These are phyloP conservation scores for Zoroaster sp. DNA, from an alignment of 53 echinoderm and acorn worm genomes.

Conservation along the genomic window DNA sequence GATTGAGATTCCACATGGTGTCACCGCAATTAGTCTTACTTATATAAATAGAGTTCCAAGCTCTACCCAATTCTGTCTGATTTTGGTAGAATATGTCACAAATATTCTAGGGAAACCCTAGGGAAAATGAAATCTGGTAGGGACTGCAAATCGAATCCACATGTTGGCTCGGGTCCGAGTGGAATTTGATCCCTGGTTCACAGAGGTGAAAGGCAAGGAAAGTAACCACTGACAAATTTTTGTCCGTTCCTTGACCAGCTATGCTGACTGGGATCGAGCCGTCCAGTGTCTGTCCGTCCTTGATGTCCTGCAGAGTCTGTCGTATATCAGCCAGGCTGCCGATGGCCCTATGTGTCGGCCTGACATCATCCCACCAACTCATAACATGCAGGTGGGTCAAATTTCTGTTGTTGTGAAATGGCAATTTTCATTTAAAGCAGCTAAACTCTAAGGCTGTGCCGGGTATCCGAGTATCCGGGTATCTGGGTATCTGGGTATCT, in stretches of 20 bases:
- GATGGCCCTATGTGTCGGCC: constrained; percentile 89
- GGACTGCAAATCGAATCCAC: neutral
- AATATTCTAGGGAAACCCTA: neutral
- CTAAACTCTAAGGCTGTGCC: no score
- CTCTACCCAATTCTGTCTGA: no score
- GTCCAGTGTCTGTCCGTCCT: constrained; percentile 91
- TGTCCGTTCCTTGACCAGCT: constrained; percentile 62
- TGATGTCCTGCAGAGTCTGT: constrained; percentile 79
- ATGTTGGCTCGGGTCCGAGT: neutral
- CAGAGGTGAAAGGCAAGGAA: no score
- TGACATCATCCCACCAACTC: constrained; percentile 74
- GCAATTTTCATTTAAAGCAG: neutral
- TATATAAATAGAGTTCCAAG: no score
- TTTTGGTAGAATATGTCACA: no score
- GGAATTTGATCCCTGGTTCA: no score
- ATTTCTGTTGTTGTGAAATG: neutral
- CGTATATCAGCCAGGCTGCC: constrained; percentile 75
- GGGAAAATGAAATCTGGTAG: neutral
- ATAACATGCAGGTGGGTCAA: constrained; percentile 72
- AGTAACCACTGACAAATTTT: no score
- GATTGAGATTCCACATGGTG: no score
- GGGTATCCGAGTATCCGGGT: no score
- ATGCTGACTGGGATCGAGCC: constrained; percentile 83
- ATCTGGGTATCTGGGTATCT: no score
- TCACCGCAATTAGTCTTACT: no score